Conservation (phyloP, 64 coral and sea anemone genomes). For the Anthopleura sola region DNA sequence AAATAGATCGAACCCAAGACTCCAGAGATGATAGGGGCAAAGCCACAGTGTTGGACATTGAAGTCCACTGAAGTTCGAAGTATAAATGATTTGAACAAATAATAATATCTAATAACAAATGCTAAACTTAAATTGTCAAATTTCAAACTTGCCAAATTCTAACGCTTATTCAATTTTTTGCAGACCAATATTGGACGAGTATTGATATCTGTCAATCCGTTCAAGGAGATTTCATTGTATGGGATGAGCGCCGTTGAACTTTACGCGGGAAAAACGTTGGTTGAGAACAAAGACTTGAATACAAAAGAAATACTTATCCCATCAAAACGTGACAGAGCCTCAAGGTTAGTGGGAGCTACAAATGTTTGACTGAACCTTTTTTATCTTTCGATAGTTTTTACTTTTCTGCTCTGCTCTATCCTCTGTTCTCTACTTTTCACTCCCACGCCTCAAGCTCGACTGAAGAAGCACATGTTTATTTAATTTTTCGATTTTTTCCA, state of each 20-base stretch:
- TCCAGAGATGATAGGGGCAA: too few relatives aligned
- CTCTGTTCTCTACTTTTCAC: too few relatives aligned
- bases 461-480: neutral
- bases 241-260: conserved; percentile 59
- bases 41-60: too few relatives aligned
- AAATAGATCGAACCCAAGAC: too few relatives aligned
- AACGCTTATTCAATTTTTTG: neutral
- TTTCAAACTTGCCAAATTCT: neutral
- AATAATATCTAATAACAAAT: neutral
- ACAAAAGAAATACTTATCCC: conserved; percentile 48
- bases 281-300: neutral
- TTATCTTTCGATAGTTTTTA: too few relatives aligned
- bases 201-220: conserved; percentile 90
- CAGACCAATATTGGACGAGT: conserved; percentile 96
- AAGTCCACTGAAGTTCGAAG: too few relatives aligned
- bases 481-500: neutral
- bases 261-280: conserved; percentile 24
- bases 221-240: conserved; percentile 74
- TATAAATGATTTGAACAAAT: too few relatives aligned
- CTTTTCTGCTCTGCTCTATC: too few relatives aligned
- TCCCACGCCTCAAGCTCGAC: too few relatives aligned
- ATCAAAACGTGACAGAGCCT: conserved; percentile 51
- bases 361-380: neutral
- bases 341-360: conserved; percentile 41
- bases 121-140: too few relatives aligned